Evolutionary conservation across 2,888 invertebrate species (phyloP), one percentile per base, ranked within the genome.

Genomic region (Danaus chrysippus): DNA sequence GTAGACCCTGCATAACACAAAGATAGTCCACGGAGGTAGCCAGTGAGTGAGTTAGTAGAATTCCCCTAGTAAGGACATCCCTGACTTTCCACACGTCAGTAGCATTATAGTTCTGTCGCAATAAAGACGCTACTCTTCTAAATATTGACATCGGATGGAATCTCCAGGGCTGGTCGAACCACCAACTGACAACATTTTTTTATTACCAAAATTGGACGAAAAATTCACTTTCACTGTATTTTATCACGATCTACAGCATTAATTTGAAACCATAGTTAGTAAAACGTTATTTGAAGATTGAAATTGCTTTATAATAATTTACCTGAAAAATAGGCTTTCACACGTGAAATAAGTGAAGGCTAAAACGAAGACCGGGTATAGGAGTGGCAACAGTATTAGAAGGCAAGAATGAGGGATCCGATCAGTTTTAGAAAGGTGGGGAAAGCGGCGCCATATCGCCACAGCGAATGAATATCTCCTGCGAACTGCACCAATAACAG

Each of bases 21-120:
- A 91, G 77, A 67, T 91, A 91, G 73, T 91, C 91, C 3, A 91
- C 82, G 10, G 91, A 89, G 3, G 91, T 91, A 23, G 91, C 90
- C 3, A 91, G 76, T 0, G 91, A 91, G 72, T 91, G 90, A 0
- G 81, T 80, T 1, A 91, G 82, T 13, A 91, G 76, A 23, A 91
- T 83, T 15, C 83, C 84, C 15, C 91, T 76, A 0, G 88, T 87
- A 23, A 91, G 73, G n/a, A 88, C 85, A 61, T 91, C 91, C 8
- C 86, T 83, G 9, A 91, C 87, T 66, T 89, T 88, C 85, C 83
- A 84, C 58, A 87, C 71, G 56, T 88, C 86, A 1, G 71, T 63
- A 1, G 72, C 15, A 17, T 69, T 69, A 63, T 75, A 75, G 0
- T 81, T 79, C 0, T 72, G 73, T 58, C 81, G 77, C 0, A 77